These are phyloP conservation scores for Salarias fasciatus DNA, from an alignment of 2,797 vertebrate species.

Conservation along the genomic window DNA sequence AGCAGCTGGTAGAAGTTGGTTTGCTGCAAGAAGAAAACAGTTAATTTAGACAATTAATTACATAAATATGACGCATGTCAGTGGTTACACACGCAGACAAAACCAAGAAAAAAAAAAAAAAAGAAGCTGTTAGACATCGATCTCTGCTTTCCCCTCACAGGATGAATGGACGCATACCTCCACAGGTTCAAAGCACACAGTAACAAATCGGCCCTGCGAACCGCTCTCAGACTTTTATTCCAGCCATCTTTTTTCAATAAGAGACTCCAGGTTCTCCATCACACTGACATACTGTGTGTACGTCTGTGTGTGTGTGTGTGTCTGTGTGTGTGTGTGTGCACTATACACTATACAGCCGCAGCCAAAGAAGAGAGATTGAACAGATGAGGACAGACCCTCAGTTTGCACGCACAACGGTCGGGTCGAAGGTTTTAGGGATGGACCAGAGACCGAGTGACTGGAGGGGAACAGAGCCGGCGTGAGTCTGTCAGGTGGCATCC, in stretches of 20 bases:
- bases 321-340: too few relatives aligned
- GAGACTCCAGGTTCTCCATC: slow-evolving; percentile 39
- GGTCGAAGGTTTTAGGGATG: too few relatives aligned
- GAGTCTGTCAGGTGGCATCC: too few relatives aligned
- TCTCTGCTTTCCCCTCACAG: too few relatives aligned
- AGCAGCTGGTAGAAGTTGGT: slow-evolving; percentile 89
- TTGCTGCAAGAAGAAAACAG: slow-evolving; percentile 74
- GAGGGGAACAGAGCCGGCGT: too few relatives aligned
- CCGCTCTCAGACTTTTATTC: slow-evolving; percentile 45
- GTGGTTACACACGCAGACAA: too few relatives aligned
- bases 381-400: slow-evolving; percentile 34
- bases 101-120: too few relatives aligned
- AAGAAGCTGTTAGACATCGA: too few relatives aligned
- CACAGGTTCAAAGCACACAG: slow-evolving; percentile 58
- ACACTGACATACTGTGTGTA: slow-evolving; percentile 33
- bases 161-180: too few relatives aligned
- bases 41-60: neutral
- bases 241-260: slow-evolving; percentile 43
- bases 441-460: too few relatives aligned
- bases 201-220: slow-evolving; percentile 56
- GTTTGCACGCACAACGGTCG: slow-evolving; percentile 50
- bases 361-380: slow-evolving; percentile 47
- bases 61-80: neutral
- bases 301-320: slow-evolving; percentile 2
- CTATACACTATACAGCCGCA: slow-evolving; percentile 58